Conservation (phyloP, 2,113 vertebrate species). For the Malurus elegans region DNA sequence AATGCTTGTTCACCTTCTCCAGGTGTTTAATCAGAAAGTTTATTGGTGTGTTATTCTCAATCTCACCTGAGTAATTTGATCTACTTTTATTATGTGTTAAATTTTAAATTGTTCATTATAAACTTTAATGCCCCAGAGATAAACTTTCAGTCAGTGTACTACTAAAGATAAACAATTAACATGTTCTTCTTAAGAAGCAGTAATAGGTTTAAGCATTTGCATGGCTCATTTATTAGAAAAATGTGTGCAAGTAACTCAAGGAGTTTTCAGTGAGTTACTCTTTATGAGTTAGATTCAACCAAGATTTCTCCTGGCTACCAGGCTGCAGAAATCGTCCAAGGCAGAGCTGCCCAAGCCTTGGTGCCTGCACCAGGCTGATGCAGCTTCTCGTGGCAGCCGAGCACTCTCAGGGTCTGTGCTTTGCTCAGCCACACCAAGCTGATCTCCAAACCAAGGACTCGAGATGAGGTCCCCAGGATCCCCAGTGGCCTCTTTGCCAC, state of each 20-base stretch:
- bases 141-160: not conserved
- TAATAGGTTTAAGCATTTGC: constrained; percentile 46
- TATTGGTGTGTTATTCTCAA: not conserved
- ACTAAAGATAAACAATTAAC: not conserved
- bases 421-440: not conserved
- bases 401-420: not conserved
- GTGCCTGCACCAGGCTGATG: not conserved
- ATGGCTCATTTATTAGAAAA: constrained; percentile 55
- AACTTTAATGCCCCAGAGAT: not conserved
- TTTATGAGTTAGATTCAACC: constrained; percentile 29
- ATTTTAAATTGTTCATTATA: not conserved
- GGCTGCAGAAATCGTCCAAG: not conserved
- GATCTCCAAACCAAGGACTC: not conserved
- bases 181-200: not conserved
- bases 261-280: constrained; percentile 48
- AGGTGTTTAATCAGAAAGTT: not conserved
- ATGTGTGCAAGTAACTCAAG: constrained; percentile 50
- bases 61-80: not conserved
- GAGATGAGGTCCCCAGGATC: not conserved
- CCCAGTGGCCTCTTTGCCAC: not conserved
- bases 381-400: not conserved
- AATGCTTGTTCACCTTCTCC: not conserved
- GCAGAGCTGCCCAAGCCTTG: not conserved
- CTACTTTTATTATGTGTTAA: not conserved
- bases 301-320: constrained; percentile 31